Percentiles rank a stretch among this genome's conserved stretches.
These are phyloP conservation scores for Macrobrachium nipponense DNA, from an alignment of 1,140 invertebrate genomes.

Conservation along the genomic window DNA sequence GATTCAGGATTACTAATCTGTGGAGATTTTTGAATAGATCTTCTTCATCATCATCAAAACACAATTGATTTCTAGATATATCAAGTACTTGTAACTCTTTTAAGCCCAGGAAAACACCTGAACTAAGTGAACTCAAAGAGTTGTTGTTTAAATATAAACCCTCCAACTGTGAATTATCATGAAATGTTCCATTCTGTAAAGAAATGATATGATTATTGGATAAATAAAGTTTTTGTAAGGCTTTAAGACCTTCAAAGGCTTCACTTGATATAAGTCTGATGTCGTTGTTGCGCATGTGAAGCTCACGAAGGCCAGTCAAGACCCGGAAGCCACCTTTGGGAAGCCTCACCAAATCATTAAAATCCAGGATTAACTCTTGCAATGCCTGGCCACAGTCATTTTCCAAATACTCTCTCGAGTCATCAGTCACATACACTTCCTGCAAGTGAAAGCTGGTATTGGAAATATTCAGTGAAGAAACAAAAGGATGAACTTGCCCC, in stretches of 20 bases:
- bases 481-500: slow-evolving; percentile 6
- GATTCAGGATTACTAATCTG: slow-evolving; percentile 85
- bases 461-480: slow-evolving; percentile 21
- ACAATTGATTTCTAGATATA: slow-evolving; percentile 82
- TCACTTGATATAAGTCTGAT: slow-evolving; percentile 55
- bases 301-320: slow-evolving; percentile 37
- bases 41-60: slow-evolving; percentile 83
- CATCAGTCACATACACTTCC: slow-evolving; percentile 8
- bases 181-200: slow-evolving; percentile 77
- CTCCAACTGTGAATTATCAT: slow-evolving; percentile 75
- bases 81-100: slow-evolving; percentile 83
- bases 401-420: neutral
- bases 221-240: slow-evolving; percentile 68
- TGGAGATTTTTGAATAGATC: slow-evolving; percentile 84
- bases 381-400: slow-evolving; percentile 44
- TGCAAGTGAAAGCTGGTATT: slow-evolving; percentile 33
- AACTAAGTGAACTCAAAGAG: slow-evolving; percentile 79
- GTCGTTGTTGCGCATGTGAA: slow-evolving; percentile 51
- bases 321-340: slow-evolving; percentile 35
- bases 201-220: slow-evolving; percentile 82
- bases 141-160: slow-evolving; percentile 85
- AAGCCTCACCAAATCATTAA: slow-evolving; percentile 53
- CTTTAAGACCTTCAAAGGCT: slow-evolving; percentile 54
- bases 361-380: slow-evolving; percentile 44
- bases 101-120: slow-evolving; percentile 80